Evolutionary conservation across 1,140 invertebrate genomes (phyloP).

Genomic region (Pseudachorutes palmiensis): DNA sequence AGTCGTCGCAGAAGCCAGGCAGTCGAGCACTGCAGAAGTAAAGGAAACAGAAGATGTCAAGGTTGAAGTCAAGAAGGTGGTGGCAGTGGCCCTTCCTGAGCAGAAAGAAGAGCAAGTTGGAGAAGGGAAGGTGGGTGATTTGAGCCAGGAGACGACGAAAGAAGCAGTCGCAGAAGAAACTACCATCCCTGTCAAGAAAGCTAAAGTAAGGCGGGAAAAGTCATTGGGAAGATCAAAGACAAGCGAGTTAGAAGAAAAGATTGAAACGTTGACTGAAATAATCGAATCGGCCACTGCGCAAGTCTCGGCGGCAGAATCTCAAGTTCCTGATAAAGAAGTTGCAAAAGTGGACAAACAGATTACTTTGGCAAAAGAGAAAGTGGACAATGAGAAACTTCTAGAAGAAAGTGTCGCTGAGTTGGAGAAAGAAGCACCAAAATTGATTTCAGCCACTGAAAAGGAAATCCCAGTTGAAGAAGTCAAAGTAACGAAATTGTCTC

Average conservation of each 20-base stretch:
- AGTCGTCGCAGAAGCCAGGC: background rate
- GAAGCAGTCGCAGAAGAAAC: background rate
- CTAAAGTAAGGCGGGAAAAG: background rate
- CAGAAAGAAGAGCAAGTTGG: constrained; percentile 8
- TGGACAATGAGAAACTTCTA: background rate
- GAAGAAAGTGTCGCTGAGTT: constrained; percentile 9
- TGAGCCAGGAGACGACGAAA: background rate
- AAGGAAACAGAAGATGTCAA: constrained; percentile 1
- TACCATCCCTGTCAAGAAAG: constrained; percentile 1
- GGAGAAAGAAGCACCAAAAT: background rate
- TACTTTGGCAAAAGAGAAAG: background rate
- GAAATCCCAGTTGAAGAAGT: constrained; percentile 13
- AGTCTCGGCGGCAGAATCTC: background rate
- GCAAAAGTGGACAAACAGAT: background rate
- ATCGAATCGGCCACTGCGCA: background rate
- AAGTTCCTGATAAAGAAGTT: background rate
- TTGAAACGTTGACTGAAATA: background rate
- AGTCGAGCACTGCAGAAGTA: background rate
- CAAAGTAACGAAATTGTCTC: background rate
- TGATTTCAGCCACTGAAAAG: background rate
- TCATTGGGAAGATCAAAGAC: constrained; percentile 7
- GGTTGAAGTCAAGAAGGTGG: background rate
- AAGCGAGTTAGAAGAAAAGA: constrained; percentile 1
- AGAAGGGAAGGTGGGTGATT: constrained; percentile 7
- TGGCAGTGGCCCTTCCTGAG: background rate